Conservation (phyloP, 2,888 invertebrate species). For the Gandaritis pyraliata region DNA sequence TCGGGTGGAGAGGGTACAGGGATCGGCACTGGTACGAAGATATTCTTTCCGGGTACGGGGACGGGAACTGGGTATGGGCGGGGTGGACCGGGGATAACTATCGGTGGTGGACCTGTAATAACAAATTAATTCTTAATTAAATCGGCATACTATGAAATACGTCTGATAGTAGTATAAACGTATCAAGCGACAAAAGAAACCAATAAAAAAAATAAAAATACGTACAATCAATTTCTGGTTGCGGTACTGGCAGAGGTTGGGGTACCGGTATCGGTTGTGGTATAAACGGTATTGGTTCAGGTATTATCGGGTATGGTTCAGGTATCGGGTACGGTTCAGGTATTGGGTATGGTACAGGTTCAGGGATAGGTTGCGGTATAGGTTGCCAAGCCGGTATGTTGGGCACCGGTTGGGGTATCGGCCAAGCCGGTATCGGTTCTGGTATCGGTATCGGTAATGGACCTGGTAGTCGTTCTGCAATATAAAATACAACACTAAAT, state of each 20-base stretch:
- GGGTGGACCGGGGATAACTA: constrained; percentile 66
- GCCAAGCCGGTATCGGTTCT: too few relatives aligned
- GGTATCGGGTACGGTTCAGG: constrained; percentile 8
- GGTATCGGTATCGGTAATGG: too few relatives aligned
- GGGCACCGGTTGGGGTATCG: constrained; percentile 3
- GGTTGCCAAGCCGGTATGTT: too few relatives aligned
- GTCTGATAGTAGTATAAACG: too few relatives aligned
- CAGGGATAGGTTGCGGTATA: constrained; percentile 24
- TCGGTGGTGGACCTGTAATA: constrained; percentile 64
- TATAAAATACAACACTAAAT: background rate
- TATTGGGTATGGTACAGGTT: background rate
- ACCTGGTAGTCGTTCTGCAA: constrained; percentile 10
- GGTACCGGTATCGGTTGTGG: background rate
- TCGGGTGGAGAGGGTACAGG: constrained; percentile 58
- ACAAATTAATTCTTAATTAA: background rate
- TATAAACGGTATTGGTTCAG: constrained; percentile 16
- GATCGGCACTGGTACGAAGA: constrained; percentile 56
- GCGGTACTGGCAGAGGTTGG: constrained; percentile 33
- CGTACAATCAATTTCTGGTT: constrained; percentile 40
- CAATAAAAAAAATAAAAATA: constrained; percentile 8
- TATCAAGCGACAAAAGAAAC: too few relatives aligned
- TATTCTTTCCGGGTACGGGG: constrained; percentile 63
- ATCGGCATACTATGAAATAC: too few relatives aligned
- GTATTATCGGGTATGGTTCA: constrained; percentile 5
- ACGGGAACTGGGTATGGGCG: constrained; percentile 71